Evolutionary conservation across 2,113 vertebrate species (phyloP).

Genomic region (Chunga burmeisteri): DNA sequence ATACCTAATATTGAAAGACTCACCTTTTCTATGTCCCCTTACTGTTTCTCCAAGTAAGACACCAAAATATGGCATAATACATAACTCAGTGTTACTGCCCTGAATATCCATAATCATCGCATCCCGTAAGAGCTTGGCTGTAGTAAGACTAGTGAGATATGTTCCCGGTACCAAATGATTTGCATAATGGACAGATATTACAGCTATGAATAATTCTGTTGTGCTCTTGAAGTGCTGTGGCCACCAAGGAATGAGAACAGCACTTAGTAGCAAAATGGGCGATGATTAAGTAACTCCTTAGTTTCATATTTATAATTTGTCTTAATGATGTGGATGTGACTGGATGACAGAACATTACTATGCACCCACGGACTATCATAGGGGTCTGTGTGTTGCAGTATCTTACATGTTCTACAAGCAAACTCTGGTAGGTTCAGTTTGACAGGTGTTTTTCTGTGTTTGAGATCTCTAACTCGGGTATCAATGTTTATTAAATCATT

Average conservation of each 20-base stretch:
- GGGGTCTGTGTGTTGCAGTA: background rate
- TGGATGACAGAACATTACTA: background rate
- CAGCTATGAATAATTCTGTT: background rate
- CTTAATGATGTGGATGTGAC: background rate
- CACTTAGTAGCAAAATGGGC: background rate
- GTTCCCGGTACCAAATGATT: background rate
- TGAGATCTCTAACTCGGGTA: background rate
- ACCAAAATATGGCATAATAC: background rate
- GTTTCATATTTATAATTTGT: background rate
- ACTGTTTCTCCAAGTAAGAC: background rate
- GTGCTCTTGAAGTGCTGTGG: background rate
- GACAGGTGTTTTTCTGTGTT: background rate
- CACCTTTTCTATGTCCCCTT: background rate
- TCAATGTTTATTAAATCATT: background rate
- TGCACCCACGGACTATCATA: background rate
- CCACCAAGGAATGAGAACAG: background rate
- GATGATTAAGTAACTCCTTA: background rate
- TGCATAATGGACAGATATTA: slow-evolving; percentile 14
- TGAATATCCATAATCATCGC: background rate
- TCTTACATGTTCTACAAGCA: background rate
- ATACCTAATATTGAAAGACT: background rate
- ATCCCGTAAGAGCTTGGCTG: background rate
- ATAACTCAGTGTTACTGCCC: background rate
- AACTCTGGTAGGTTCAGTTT: background rate
- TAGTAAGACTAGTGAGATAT: background rate